Evolutionary conservation across 2,888 invertebrate species (phyloP).

Genomic region (Leptinotarsa tumamoca): DNA sequence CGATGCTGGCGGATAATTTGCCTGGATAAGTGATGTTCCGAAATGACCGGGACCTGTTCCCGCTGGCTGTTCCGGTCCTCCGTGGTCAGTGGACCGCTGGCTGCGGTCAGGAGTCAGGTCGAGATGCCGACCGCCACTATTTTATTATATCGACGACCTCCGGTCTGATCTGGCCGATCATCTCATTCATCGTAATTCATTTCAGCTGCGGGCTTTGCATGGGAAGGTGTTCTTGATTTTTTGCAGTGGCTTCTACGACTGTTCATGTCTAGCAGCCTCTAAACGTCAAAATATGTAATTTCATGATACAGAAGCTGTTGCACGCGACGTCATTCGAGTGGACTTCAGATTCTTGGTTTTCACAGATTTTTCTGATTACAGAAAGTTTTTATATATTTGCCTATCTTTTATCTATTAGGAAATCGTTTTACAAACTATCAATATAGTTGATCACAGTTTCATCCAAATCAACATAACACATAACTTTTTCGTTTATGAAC

Average conservation of each 20-base stretch:
- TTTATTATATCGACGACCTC: constrained; percentile 21
- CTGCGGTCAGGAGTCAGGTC: constrained; percentile 33
- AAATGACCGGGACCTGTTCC: constrained; percentile 38
- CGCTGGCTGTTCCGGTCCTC: constrained; percentile 13
- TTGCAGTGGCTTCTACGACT: neutral
- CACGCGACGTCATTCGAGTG: too few species aligned
- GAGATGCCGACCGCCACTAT: constrained; percentile 30
- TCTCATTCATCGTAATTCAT: neutral
- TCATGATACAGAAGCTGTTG: neutral
- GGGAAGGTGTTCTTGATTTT: neutral
- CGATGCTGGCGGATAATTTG: constrained; percentile 64
- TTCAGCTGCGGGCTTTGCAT: neutral
- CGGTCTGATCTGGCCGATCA: constrained; percentile 6
- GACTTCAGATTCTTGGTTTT: too few species aligned
- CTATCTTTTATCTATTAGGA: too few species aligned
- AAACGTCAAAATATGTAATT: constrained; percentile 3
- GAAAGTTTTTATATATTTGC: too few species aligned
- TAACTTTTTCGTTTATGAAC: too few species aligned
- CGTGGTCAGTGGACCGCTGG: neutral
- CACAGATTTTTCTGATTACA: too few species aligned
- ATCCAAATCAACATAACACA: too few species aligned
- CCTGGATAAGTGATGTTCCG: constrained; percentile 57
- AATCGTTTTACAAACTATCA: too few species aligned
- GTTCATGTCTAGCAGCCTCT: too few species aligned
- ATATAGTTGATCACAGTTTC: too few species aligned